These are phyloP conservation scores for Camarhynchus parvulus DNA, from an alignment of 2,113 vertebrate genomes.

Conservation along the genomic window DNA sequence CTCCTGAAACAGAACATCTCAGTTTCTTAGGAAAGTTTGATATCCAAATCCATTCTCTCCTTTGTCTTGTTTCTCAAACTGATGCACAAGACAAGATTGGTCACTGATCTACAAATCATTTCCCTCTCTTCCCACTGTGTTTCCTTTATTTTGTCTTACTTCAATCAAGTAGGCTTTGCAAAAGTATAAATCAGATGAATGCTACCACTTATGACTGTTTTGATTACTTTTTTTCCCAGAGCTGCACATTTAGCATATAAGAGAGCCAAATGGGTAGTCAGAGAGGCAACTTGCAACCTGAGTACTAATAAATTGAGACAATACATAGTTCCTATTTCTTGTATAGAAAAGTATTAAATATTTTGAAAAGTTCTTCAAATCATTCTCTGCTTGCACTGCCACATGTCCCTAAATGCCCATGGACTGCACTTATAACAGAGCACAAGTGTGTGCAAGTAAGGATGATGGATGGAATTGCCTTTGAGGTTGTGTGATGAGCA, in stretches of 20 bases:
- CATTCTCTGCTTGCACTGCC: background rate
- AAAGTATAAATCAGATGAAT: background rate
- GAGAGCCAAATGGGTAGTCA: background rate
- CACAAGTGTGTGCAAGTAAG: background rate
- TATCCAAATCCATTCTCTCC: background rate
- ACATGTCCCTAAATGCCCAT: constrained; percentile 2
- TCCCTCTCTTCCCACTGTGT: background rate
- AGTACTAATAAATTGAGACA: background rate
- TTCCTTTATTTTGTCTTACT: background rate
- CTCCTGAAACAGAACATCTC: background rate
- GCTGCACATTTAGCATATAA: background rate
- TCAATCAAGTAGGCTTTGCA: background rate
- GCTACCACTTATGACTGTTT: background rate
- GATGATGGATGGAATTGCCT: constrained; percentile 39
- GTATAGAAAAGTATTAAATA: background rate
- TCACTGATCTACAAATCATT: background rate
- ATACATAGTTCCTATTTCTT: background rate
- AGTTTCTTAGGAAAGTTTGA: background rate
- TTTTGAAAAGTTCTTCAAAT: background rate
- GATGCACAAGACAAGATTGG: background rate
- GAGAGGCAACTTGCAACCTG: background rate
- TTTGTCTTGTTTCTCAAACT: background rate
- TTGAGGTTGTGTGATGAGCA: constrained; percentile 37
- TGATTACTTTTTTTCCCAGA: background rate
- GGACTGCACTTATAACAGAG: background rate